Evolutionary conservation across 2,797 vertebrate genomes (phyloP), one percentile per base, ranked within the genome.

Genomic region (Micrastur ruficollis): DNA sequence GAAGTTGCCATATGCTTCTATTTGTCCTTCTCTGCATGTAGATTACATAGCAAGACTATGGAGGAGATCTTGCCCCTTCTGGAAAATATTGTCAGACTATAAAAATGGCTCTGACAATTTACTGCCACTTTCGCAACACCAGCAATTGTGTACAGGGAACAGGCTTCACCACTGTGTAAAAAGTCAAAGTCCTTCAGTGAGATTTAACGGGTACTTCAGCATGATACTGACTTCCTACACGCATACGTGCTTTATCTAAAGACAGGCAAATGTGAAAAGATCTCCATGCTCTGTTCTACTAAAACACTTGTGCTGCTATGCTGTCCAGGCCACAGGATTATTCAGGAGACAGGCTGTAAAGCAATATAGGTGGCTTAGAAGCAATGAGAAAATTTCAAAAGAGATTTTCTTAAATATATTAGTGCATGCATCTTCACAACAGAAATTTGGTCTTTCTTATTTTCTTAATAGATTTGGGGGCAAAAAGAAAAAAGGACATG

Each of bases 1-100:
- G 82, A 95, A 90, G 66, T 42, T 92, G 65, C 71, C 81, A 94
- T 89, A 86, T 93, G 91, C 38, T 93, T 63, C 73, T 75, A 78
- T 85, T 89, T 90, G 83, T 80, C 31, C 74, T 81, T 93, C 73
- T 71, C 59, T 76, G 78, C 61, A 25, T 34, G 36, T 44, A 80
- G 49, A 81, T 85, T 73, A 44, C 59, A 63, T 19, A 61, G 55
- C 27, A 80, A 91, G 44, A 36, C 40, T 63, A 70, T 13, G 29
- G 42, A 92, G 49, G 25, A 91, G 55, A 73, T 71, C 78, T 85
- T 91, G 15, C 21, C 44, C 76, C 40, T 65, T 73, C 89, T 89
- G 59, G 71, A 91, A 95, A 96, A 84, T 62, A 83, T 3, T 91
- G n/a, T 68, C 47, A 81, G 65, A 63, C 71, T 71, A 38, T 65